Evolutionary conservation across 53 echinoderm and acorn worm species (phyloP), one percentile per base, ranked within the genome.

Genomic region (Astropecten irregularis): DNA sequence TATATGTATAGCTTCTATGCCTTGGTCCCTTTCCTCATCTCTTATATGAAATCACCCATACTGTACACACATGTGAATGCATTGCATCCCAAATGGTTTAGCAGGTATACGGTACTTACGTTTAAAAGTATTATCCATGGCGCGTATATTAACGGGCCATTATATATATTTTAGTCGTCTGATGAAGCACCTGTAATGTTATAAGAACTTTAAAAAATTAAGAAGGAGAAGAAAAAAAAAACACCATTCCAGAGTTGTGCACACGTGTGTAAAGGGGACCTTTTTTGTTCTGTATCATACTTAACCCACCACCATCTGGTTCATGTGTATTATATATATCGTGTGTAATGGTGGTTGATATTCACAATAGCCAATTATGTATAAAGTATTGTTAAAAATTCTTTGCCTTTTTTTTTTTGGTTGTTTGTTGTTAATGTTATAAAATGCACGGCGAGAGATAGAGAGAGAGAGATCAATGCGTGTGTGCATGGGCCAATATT

Each of bases 281-380:
- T 60, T 60, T 44, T 60, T 42, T 61, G 46, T 44, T 60, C 60
- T 61, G 46, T 44, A 59, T 59, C 60, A 77, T 60, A 57, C 25
- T 77, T 55, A 10, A 61, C 31, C 32, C 40, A 58, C 77, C 77
- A 77, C 35, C n/a, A n/a, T 38, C 57, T 60, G 62, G 40, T 59
- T 77, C 42, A 60, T 10, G 42, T 77, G 77, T 77, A 77, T 77
- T 77, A 76, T 76, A 77, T 35, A 66, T 77, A 77, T 77, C 77
- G 59, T 47, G 77, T 77, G 61, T 77, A 77, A 62, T 42, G 77
- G 77, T 77, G 77, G 77, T 77, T 19, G 30, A 59, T 11, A 73
- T 54, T 36, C 39, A 23, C 35, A 77, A 11, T 77, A 46, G 19
- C 76, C 62, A 47, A 61, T 42, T 8, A 18, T 35, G 32, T 60